Percentiles rank a stretch among this genome's conserved stretches.
phyloP scores from a whole-genome alignment of 2,113 vertebrate species.

The Siniperca knerii region DNA sequence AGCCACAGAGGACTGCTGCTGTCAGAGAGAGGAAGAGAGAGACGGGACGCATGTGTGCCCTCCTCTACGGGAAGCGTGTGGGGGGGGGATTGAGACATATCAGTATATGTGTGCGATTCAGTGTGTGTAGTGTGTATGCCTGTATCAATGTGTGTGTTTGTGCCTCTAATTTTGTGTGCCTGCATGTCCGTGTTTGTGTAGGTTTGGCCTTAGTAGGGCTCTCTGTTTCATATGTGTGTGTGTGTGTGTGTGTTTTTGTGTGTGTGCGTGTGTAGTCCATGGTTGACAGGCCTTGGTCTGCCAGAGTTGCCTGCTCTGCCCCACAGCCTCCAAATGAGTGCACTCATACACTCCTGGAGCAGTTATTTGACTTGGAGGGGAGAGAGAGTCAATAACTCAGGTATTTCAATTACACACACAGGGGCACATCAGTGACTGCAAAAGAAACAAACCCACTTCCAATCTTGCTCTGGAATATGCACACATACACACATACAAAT shows the following conservation, averaged over 20 bases:
- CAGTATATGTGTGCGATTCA: neutral
- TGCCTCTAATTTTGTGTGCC: neutral
- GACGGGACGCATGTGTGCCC: slow-evolving; percentile 31
- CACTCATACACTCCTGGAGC: slow-evolving; percentile 68
- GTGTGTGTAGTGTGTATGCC: neutral
- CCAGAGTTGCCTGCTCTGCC: slow-evolving; percentile 52
- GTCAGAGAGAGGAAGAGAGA: slow-evolving; percentile 56
- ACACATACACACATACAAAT: slow-evolving; percentile 32
- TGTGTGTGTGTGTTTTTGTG: slow-evolving; percentile 14
- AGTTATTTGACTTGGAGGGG: slow-evolving; percentile 68
- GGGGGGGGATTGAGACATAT: slow-evolving; percentile 2
- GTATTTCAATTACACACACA: slow-evolving; percentile 83
- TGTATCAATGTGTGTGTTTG: slow-evolving; percentile 25
- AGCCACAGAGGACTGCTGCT: slow-evolving; percentile 61
- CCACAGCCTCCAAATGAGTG: slow-evolving; percentile 68
- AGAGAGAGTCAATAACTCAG: slow-evolving; percentile 78
- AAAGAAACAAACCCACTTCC: slow-evolving; percentile 70
- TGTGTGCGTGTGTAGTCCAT: slow-evolving; percentile 20
- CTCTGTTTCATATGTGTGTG: neutral
- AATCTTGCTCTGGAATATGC: slow-evolving; percentile 56
- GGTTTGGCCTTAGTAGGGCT: neutral
- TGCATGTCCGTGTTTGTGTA: slow-evolving; percentile 12
- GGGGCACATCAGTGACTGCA: slow-evolving; percentile 73
- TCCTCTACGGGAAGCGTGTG: neutral
- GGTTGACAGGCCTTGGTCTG: slow-evolving; percentile 41